These are phyloP conservation scores for Spodoptera picta DNA, from an alignment of 2,888 invertebrate genomes.

Conservation along the genomic window DNA sequence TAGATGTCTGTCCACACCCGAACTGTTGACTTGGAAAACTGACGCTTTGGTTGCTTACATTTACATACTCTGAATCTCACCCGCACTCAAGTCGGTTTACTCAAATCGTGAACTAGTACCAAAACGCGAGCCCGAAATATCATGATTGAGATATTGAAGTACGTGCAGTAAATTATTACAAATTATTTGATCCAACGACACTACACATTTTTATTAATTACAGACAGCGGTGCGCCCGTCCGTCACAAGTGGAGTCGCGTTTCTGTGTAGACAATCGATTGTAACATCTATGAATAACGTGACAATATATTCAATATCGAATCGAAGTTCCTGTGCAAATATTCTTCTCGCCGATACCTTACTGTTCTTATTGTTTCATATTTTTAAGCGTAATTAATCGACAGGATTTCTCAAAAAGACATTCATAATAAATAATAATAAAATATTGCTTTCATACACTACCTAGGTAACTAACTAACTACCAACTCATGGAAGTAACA, in stretches of 20 bases:
- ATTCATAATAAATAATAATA: too few relatives aligned
- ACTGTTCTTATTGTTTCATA: too few relatives aligned
- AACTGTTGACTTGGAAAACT: constrained; percentile 3
- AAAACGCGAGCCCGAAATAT: constrained; percentile 11
- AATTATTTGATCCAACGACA: too few relatives aligned
- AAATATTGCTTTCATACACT: too few relatives aligned
- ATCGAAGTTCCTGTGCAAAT: neutral
- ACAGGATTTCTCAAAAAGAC: too few relatives aligned
- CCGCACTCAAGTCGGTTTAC: neutral
- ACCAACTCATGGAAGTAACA: too few relatives aligned
- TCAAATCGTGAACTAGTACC: neutral
- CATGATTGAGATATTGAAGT: neutral
- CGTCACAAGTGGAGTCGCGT: neutral
- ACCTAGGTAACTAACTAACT: too few relatives aligned
- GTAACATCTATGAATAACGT: neutral
- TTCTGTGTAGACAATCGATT: constrained; percentile 17
- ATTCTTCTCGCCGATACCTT: too few relatives aligned
- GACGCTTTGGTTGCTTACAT: neutral
- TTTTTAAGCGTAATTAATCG: too few relatives aligned
- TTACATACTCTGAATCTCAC: constrained; percentile 9
- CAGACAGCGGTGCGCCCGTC: neutral
- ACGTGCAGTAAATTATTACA: too few relatives aligned
- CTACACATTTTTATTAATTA: neutral
- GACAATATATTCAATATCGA: neutral
- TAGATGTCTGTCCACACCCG: constrained; percentile 1